phyloP scores from a whole-genome alignment of 2,797 vertebrate genomes.

The Lagodon rhomboides region DNA sequence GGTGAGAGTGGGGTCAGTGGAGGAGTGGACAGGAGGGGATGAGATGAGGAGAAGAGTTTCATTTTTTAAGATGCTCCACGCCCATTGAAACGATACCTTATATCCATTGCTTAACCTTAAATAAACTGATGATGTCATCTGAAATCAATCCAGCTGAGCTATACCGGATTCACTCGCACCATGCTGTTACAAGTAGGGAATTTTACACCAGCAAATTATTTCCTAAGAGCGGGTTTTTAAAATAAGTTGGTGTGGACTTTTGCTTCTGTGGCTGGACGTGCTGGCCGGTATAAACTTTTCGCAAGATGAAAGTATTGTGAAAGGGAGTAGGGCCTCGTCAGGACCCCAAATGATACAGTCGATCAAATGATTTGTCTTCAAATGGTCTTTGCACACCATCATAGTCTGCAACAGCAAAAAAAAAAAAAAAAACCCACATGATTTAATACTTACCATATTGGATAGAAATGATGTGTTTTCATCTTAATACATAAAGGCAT shows the following conservation, averaged over 20 bases:
- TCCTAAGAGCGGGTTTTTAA: neutral
- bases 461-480: neutral
- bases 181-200: conserved; percentile 12
- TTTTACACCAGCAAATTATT: neutral
- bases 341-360: neutral
- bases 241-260: neutral
- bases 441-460: neutral
- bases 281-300: no score
- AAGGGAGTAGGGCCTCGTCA: neutral
- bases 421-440: no score
- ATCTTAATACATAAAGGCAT: neutral
- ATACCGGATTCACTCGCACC: neutral
- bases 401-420: neutral
- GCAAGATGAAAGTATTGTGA: neutral
- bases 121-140: conserved; percentile 34
- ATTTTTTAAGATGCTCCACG: conserved; percentile 27
- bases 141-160: conserved; percentile 19
- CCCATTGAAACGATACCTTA: conserved; percentile 45
- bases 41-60: conserved; percentile 47
- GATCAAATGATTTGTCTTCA: neutral
- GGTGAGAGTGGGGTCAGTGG: conserved; percentile 67
- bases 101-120: conserved; percentile 34
- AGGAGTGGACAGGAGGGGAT: conserved; percentile 52
- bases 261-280: no score
- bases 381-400: neutral